Conservation (phyloP, 1,140 invertebrate species). For the Nilaparvata lugens region DNA sequence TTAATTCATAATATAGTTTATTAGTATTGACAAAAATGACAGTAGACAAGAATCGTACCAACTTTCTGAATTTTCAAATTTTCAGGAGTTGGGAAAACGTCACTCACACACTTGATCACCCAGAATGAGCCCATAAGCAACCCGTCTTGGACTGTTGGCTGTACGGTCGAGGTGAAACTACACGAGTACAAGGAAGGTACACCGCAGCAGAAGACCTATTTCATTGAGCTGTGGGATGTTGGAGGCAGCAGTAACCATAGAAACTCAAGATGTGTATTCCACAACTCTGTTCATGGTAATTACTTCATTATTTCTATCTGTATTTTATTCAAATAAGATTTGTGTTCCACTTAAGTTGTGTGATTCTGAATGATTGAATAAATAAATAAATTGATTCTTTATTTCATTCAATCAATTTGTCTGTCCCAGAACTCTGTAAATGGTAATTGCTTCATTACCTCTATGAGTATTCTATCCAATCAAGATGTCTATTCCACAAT, state of each 20-base stretch:
- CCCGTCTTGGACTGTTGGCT: conserved; percentile 91
- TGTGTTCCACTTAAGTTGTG: too few species aligned
- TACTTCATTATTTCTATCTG: conserved; percentile 3
- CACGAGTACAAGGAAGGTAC: conserved; percentile 95
- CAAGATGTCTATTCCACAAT: too few species aligned
- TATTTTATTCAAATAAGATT: too few species aligned
- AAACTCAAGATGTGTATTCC: conserved; percentile 87
- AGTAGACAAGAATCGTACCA: not conserved
- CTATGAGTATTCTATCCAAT: too few species aligned
- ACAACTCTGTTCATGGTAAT: conserved; percentile 82
- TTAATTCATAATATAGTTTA: not conserved
- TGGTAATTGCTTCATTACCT: too few species aligned
- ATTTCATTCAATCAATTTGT: too few species aligned
- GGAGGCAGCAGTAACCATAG: conserved; percentile 87
- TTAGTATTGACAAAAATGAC: not conserved
- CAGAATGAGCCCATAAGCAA: conserved; percentile 73
- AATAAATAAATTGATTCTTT: too few species aligned
- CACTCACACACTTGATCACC: conserved; percentile 83
- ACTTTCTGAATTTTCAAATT: not conserved
- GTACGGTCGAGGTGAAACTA: conserved; percentile 89
- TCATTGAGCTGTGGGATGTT: conserved; percentile 93
- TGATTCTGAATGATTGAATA: too few species aligned
- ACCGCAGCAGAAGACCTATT: conserved; percentile 79
- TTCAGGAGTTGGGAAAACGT: conserved; percentile 89
- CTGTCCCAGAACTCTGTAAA: too few species aligned